Percentiles rank a stretch among this genome's conserved stretches.
Evolutionary conservation across 2,888 invertebrate species (phyloP).

Genomic region (Eretmocerus hayati): DNA sequence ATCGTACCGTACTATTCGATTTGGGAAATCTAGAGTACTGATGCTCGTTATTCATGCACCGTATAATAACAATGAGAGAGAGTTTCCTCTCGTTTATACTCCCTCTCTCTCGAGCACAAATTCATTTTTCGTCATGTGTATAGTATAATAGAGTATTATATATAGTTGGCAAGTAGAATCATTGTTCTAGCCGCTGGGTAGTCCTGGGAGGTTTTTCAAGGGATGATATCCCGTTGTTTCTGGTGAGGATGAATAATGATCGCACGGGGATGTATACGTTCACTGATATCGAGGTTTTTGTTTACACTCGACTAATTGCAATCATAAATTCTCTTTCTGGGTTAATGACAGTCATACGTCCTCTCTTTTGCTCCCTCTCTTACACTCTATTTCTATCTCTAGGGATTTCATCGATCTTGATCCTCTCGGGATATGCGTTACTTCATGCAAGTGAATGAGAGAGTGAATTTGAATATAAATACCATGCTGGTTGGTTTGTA

Average conservation of each 20-base stretch:
- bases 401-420: too few species aligned
- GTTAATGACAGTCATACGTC: too few species aligned
- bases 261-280: neutral
- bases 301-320: neutral
- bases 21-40: neutral
- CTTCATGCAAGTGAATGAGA: too few species aligned
- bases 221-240: too few species aligned
- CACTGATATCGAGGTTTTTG: neutral
- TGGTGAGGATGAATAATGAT: neutral
- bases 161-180: neutral
- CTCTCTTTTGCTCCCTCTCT: too few species aligned
- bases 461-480: too few species aligned
- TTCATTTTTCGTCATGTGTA: neutral
- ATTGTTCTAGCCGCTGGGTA: neutral
- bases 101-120: slow-evolving; percentile 3
- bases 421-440: too few species aligned
- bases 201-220: too few species aligned
- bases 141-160: too few species aligned
- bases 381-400: too few species aligned
- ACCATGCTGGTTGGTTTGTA: too few species aligned
- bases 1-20: slow-evolving; percentile 6
- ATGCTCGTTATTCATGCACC: slow-evolving; percentile 3
- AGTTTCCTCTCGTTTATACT: too few species aligned
- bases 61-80: slow-evolving; percentile 1
- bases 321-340: neutral